phyloP scores from a whole-genome alignment of 2,113 vertebrate genomes.

The Xenus cinereus region DNA sequence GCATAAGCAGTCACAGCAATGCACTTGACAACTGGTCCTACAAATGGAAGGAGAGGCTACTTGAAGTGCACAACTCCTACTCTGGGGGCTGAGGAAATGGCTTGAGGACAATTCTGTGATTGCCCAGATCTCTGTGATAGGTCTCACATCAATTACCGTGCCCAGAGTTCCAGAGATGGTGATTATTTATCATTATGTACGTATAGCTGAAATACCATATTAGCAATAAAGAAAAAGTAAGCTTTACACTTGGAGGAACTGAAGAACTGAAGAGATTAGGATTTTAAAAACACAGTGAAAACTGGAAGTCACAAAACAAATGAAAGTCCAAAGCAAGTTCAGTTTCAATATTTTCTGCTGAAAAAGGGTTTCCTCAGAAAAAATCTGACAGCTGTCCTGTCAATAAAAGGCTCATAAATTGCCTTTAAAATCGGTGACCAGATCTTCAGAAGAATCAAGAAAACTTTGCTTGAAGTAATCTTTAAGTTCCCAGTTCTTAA shows the following conservation, averaged over 20 bases:
- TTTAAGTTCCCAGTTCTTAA: constrained; percentile 14
- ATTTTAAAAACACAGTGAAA: not conserved
- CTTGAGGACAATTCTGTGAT: not conserved
- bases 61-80: not conserved
- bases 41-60: not conserved
- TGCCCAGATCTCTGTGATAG: not conserved
- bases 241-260: not conserved
- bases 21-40: not conserved
- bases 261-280: not conserved
- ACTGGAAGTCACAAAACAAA: not conserved
- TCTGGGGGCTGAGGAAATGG: not conserved
- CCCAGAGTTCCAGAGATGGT: not conserved
- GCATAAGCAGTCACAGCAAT: not conserved
- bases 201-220: not conserved
- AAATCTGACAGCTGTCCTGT: not conserved
- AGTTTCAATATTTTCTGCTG: not conserved
- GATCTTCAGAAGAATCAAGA: constrained; percentile 38
- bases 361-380: not conserved
- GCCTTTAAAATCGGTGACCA: constrained; percentile 5
- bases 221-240: not conserved
- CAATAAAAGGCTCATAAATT: not conserved
- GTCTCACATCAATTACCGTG: not conserved
- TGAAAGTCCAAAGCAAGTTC: not conserved
- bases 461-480: constrained; percentile 21
- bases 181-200: not conserved